These are phyloP conservation scores for Forbesichthys agassizii DNA, from an alignment of 2,113 vertebrate genomes.

Conservation along the genomic window DNA sequence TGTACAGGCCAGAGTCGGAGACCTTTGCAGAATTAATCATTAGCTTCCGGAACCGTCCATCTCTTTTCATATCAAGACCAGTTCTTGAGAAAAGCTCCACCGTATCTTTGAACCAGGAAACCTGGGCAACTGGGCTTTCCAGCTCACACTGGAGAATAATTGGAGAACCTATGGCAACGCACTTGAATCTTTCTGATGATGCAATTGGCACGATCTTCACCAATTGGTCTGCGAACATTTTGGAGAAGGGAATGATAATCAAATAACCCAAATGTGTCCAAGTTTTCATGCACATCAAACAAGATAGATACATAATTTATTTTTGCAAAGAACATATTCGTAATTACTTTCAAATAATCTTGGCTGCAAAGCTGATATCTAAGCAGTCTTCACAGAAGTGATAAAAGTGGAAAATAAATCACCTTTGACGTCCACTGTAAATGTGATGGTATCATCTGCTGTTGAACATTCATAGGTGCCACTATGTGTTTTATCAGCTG, in stretches of 20 bases:
- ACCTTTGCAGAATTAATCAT: conserved; percentile 77
- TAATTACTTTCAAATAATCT: not conserved
- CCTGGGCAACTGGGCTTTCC: conserved; percentile 73
- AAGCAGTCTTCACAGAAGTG: conserved; percentile 2
- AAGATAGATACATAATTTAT: conserved; percentile 6
- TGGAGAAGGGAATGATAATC: conserved; percentile 40
- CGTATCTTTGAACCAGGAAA: conserved; percentile 89
- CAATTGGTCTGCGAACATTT: conserved; percentile 61
- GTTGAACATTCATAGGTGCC: conserved; percentile 77
- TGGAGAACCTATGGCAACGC: conserved; percentile 59
- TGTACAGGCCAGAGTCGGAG: conserved; percentile 83
- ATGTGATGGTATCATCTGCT: conserved; percentile 67
- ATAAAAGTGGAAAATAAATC: conserved; percentile 49
- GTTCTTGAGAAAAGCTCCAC: conserved; percentile 80
- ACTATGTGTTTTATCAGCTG: conserved; percentile 62
- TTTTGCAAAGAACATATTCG: not conserved
- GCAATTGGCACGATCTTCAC: conserved; percentile 66
- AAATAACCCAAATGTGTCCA: not conserved
- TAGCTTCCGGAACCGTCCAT: conserved; percentile 80
- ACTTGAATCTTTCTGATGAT: conserved; percentile 67
- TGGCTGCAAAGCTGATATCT: too few relatives aligned
- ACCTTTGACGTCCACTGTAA: conserved; percentile 79
- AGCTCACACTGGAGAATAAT: conserved; percentile 85
- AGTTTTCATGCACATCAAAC: conserved; percentile 16
- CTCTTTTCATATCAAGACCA: conserved; percentile 78